Evolutionary conservation across 2,113 vertebrate species (phyloP).

Genomic region (Bungarus multicinctus): DNA sequence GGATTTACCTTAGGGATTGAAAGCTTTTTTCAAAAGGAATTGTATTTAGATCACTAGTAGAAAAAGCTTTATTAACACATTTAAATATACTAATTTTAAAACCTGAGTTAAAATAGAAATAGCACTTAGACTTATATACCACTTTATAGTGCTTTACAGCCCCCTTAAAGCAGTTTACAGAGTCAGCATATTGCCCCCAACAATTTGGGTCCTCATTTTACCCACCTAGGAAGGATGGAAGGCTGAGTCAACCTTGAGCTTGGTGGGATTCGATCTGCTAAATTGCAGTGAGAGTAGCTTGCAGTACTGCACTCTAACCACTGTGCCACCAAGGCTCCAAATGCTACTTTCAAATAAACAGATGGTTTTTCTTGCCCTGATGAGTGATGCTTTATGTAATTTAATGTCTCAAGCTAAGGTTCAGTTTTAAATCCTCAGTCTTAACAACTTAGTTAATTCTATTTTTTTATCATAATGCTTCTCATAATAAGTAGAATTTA

Average conservation of each 20-base stretch:
- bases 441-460: neutral
- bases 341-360: conserved; percentile 47
- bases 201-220: no score
- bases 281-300: no score
- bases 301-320: no score
- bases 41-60: conserved; percentile 18
- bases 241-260: no score
- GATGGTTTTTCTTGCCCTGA: neutral
- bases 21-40: conserved; percentile 15
- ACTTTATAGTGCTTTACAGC: no score
- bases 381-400: neutral
- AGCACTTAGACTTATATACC: no score
- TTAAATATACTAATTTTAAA: neutral
- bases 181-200: no score
- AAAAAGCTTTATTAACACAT: conserved; percentile 38
- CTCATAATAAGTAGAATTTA: neutral
- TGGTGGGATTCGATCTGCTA: no score
- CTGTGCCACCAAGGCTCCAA: no score
- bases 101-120: neutral
- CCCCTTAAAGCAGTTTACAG: no score
- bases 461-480: neutral
- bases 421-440: neutral
- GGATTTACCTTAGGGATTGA: conserved; percentile 35
- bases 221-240: no score
- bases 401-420: neutral